Conservation (phyloP, 2,797 vertebrate genomes). For the Scolopax bukidnonensis region DNA sequence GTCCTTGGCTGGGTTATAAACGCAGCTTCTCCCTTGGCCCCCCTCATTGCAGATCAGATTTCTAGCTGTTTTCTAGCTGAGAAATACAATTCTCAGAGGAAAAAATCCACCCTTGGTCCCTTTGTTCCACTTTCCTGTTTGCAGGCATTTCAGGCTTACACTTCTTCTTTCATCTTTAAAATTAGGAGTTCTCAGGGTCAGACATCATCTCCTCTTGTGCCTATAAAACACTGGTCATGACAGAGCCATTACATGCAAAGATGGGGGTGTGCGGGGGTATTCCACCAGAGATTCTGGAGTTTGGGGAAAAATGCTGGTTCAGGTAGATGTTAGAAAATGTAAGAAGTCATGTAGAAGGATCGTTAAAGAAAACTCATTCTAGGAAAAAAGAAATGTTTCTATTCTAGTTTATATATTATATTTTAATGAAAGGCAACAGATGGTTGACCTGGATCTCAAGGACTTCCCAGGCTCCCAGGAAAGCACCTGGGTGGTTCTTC, state of each 20-base stretch:
- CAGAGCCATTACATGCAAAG: neutral
- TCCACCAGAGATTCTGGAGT: neutral
- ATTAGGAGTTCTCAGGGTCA: neutral
- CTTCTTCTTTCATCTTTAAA: neutral
- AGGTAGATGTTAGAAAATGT: neutral
- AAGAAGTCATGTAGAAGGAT: neutral
- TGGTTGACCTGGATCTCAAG: neutral
- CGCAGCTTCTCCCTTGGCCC: neutral
- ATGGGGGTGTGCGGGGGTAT: rapidly evolving
- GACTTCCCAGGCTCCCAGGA: neutral
- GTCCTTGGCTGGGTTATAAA: conserved; percentile 11
- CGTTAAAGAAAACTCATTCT: neutral
- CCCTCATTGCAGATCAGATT: neutral
- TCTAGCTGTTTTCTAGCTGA: conserved; percentile 20
- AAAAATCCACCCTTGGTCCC: neutral
- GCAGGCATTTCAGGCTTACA: neutral
- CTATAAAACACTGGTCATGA: neutral
- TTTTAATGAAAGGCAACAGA: neutral
- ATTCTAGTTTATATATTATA: neutral
- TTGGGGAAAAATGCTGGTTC: neutral
- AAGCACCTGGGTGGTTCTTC: neutral
- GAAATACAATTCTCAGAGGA: neutral
- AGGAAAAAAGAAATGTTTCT: neutral
- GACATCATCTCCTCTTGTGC: neutral
- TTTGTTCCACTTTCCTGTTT: conserved; percentile 5